phyloP scores from a whole-genome alignment of 2,797 vertebrate species.

The Acanthis flammea region DNA sequence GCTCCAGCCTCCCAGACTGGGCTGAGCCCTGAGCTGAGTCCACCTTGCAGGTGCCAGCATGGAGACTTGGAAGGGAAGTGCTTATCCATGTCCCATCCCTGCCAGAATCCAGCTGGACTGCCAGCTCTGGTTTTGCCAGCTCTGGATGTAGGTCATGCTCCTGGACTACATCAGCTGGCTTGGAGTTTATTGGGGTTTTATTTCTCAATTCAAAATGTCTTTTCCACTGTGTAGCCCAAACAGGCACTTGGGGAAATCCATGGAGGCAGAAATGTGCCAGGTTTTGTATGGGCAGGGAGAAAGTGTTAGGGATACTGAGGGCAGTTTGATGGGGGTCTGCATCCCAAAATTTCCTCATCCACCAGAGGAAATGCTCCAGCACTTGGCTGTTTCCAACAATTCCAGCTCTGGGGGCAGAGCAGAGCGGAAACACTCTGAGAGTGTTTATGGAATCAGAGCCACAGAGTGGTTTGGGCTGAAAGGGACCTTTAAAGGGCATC shows the following conservation, averaged over 20 bases:
- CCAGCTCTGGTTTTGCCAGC: background rate
- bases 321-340: background rate
- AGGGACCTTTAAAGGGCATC: background rate
- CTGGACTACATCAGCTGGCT: background rate
- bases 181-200: background rate
- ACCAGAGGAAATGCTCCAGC: background rate
- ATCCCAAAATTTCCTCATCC: background rate
- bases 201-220: background rate
- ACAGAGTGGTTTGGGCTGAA: background rate
- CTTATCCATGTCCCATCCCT: accelerated
- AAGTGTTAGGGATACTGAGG: accelerated
- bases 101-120: background rate
- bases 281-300: accelerated
- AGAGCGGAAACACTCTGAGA: accelerated
- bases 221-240: background rate
- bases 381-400: background rate
- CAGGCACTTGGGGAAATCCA: accelerated
- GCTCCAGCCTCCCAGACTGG: background rate
- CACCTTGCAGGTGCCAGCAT: background rate
- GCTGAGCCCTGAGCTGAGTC: background rate
- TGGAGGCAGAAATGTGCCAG: background rate
- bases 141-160: background rate
- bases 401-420: accelerated
- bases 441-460: background rate
- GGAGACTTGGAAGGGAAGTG: background rate